phyloP scores from a whole-genome alignment of 92 coral and sea anemone genomes.

The Phenganax marumi region DNA sequence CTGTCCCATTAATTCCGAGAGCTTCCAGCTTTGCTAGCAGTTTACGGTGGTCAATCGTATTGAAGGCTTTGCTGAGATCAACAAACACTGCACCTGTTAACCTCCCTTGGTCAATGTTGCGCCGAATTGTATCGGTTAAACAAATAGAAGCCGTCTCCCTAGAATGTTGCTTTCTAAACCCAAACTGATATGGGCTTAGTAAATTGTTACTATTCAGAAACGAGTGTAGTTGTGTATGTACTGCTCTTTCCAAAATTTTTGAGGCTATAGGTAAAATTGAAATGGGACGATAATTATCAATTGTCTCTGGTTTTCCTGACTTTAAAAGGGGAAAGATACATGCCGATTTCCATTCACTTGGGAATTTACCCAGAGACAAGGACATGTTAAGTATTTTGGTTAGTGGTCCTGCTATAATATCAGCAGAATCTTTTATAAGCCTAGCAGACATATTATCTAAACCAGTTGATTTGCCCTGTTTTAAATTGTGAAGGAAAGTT shows the following conservation, averaged over 20 bases:
- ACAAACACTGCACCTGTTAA: conserved; percentile 28
- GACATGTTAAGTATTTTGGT: conserved; percentile 19
- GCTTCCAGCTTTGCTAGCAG: conserved; percentile 20
- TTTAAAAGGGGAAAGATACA: conserved; percentile 4
- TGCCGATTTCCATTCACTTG: not conserved
- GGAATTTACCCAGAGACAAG: not conserved
- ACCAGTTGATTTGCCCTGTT: conserved; percentile 30
- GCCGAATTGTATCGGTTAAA: conserved; percentile 25
- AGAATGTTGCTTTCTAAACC: conserved; percentile 4
- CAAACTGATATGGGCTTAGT: conserved; percentile 33
- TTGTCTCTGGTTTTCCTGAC: conserved; percentile 14
- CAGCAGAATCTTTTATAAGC: conserved; percentile 7
- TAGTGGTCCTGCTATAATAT: conserved; percentile 15
- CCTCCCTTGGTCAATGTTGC: conserved; percentile 29
- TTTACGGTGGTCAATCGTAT: not conserved
- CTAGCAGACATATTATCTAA: conserved; percentile 17
- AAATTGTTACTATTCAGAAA: conserved; percentile 15
- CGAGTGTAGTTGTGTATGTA: conserved; percentile 14
- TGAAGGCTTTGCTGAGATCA: conserved; percentile 28
- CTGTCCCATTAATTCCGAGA: conserved; percentile 22
- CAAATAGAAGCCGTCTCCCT: conserved; percentile 12
- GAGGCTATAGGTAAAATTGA: not conserved
- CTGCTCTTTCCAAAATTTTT: conserved; percentile 25
- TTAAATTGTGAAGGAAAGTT: conserved; percentile 23
- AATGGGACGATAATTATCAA: conserved; percentile 13